Percentiles rank a stretch among this genome's conserved stretches.
phyloP scores from a whole-genome alignment of 2,113 vertebrate genomes.

The Gracilinanus agilis region DNA sequence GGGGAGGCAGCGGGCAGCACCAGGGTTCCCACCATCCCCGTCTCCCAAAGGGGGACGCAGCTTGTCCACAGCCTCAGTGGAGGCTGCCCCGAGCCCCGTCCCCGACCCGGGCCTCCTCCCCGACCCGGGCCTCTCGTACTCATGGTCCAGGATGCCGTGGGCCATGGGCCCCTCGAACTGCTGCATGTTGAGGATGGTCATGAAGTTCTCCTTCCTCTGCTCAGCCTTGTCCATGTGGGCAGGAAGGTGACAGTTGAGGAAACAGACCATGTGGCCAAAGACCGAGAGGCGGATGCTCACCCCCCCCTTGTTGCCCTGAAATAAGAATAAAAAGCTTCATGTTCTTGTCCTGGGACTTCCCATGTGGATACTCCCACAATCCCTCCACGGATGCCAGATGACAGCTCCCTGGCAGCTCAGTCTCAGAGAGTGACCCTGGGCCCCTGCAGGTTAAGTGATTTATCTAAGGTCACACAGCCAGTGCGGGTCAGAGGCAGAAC shows the following conservation, averaged over 20 bases:
- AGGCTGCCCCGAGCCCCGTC: too few relatives aligned
- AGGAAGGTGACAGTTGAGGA: slow-evolving; percentile 98
- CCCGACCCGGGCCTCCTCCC: neutral
- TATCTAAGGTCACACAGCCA: neutral
- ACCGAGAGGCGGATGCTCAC: slow-evolving; percentile 91
- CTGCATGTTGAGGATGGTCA: slow-evolving; percentile 97
- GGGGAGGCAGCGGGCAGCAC: too few relatives aligned
- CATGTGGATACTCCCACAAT: neutral
- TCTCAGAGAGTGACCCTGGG: neutral
- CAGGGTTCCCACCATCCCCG: too few relatives aligned
- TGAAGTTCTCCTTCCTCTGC: slow-evolving; percentile 97
- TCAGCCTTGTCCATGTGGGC: slow-evolving; percentile 97
- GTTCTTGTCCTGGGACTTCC: neutral
- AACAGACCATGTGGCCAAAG: slow-evolving; percentile 97
- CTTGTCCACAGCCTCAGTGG: too few relatives aligned
- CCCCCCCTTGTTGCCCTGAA: slow-evolving; percentile 97
- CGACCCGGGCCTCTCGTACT: slow-evolving; percentile 82
- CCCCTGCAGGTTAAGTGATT: neutral
- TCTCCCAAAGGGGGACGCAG: too few relatives aligned
- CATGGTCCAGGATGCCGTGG: slow-evolving; percentile 95
- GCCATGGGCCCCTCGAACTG: slow-evolving; percentile 93
- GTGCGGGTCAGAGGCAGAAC: neutral
- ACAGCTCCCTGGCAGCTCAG: neutral
- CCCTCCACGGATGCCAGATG: neutral
- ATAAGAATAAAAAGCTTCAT: neutral